Evolutionary conservation across 2,888 invertebrate species (phyloP).

Genomic region (Labia minor): DNA sequence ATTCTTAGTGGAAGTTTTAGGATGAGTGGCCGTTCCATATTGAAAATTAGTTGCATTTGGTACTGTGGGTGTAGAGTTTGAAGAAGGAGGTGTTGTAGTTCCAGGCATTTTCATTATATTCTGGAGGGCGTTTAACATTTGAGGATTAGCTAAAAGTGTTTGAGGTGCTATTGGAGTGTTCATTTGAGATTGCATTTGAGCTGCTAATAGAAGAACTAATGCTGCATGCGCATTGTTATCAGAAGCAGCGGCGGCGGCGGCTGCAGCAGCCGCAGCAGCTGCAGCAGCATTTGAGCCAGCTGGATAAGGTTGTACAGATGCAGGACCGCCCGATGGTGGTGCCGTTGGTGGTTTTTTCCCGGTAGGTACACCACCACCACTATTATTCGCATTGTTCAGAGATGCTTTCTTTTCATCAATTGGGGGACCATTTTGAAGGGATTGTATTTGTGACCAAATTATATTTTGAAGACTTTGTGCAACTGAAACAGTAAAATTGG

Average conservation of each 20-base stretch:
- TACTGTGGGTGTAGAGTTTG: slow-evolving; percentile 14
- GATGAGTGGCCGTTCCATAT: neutral
- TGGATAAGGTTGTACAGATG: neutral
- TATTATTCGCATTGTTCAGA: slow-evolving; percentile 16
- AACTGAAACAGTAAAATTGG: slow-evolving; percentile 34
- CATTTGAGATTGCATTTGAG: slow-evolving; percentile 32
- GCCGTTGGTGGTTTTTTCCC: neutral
- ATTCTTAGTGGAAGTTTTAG: neutral
- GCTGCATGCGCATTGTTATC: slow-evolving; percentile 33
- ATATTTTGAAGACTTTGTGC: slow-evolving; percentile 38
- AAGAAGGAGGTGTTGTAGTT: neutral
- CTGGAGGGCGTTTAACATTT: slow-evolving; percentile 33
- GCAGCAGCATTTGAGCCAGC: slow-evolving; percentile 15
- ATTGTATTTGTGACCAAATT: slow-evolving; percentile 36
- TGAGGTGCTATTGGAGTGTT: slow-evolving; percentile 22
- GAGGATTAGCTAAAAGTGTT: slow-evolving; percentile 31
- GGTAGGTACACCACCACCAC: neutral
- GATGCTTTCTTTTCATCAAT: slow-evolving; percentile 27
- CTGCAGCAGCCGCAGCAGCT: neutral
- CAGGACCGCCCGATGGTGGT: neutral
- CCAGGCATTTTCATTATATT: slow-evolving; percentile 28
- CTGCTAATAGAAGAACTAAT: slow-evolving; percentile 32
- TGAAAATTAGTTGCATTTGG: neutral
- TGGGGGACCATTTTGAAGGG: slow-evolving; percentile 31
- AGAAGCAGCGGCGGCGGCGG: too few species aligned